A percentile compares a stretch with the other conserved stretches of the same genome.
phyloP scores from a whole-genome alignment of 1,140 invertebrate genomes.

The Rhynchophorus ferrugineus region DNA sequence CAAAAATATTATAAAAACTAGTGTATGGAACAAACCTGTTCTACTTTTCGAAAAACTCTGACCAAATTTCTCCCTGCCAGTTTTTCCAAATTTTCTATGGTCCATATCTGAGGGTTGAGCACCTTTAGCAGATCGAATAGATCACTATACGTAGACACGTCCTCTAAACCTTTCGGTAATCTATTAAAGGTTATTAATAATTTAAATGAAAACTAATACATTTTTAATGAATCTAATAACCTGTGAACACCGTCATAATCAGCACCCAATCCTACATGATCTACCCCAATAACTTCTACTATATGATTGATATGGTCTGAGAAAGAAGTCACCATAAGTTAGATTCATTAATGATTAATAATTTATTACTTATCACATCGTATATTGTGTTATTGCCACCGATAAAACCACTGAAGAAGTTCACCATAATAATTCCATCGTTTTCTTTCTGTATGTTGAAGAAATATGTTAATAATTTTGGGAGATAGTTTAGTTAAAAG shows the following conservation, averaged over 20 bases:
- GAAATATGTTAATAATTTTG: neutral
- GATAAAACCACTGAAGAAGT: conserved; percentile 48
- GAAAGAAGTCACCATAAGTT: too few species aligned
- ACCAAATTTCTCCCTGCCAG: conserved; percentile 80
- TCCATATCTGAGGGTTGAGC: conserved; percentile 71
- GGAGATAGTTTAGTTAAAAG: too few species aligned
- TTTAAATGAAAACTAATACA: too few species aligned
- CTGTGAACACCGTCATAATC: conserved; percentile 84
- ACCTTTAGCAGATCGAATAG: conserved; percentile 64
- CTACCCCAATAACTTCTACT: conserved; percentile 73
- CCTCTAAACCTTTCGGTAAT: conserved; percentile 74
- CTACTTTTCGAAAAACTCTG: conserved; percentile 60
- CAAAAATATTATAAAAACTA: too few species aligned
- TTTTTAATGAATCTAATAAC: too few species aligned
- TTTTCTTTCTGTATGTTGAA: conserved; percentile 42
- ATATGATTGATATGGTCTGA: conserved; percentile 92
- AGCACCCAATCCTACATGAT: conserved; percentile 80
- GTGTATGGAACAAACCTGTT: conserved; percentile 36
- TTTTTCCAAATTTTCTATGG: conserved; percentile 74
- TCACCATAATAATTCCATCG: conserved; percentile 85
- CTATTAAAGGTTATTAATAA: too few species aligned
- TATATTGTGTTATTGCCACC: neutral
- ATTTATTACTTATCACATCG: neutral
- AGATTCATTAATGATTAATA: too few species aligned
- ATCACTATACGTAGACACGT: conserved; percentile 82